A percentile compares a stretch with the other conserved stretches of the same genome.
These are phyloP conservation scores for Betta splendens DNA, from an alignment of 2,797 vertebrate species.

Conservation along the genomic window DNA sequence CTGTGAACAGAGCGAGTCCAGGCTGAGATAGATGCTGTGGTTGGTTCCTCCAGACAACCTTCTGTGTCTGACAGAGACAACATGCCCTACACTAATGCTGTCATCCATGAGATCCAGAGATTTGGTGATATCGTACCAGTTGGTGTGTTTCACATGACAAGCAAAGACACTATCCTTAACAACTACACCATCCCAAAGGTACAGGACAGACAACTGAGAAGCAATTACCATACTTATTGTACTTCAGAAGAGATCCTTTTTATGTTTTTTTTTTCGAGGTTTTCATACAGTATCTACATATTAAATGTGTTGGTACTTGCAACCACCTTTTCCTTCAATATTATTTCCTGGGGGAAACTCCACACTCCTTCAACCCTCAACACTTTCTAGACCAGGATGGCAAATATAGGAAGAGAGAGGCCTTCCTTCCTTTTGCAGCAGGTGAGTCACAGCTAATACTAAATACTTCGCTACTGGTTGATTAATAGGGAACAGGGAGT, in stretches of 20 bases:
- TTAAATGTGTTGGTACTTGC: no score
- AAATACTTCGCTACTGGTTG: no score
- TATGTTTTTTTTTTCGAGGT: no score
- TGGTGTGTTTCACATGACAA: slow-evolving; percentile 41
- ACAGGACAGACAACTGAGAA: background rate
- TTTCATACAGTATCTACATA: no score
- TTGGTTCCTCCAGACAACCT: slow-evolving; percentile 60
- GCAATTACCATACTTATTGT: background rate
- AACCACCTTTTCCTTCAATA: no score
- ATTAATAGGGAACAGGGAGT: no score
- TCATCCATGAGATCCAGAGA: slow-evolving; percentile 81
- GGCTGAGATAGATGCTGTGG: slow-evolving; percentile 69
- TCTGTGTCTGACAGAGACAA: slow-evolving; percentile 56
- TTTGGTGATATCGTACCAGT: slow-evolving; percentile 78
- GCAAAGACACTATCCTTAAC: slow-evolving; percentile 62
- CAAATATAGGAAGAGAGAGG: slow-evolving; percentile 72
- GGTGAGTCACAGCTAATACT: no score
- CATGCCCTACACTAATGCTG: slow-evolving; percentile 73
- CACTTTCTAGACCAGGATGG: slow-evolving; percentile 68
- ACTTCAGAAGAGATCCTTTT: no score
- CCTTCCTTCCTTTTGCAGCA: slow-evolving; percentile 80
- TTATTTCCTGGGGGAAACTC: slow-evolving; percentile 63
- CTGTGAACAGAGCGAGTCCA: slow-evolving; percentile 69
- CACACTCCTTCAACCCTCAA: slow-evolving; percentile 66
- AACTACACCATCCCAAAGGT: slow-evolving; percentile 85